These are phyloP conservation scores for Lepidurus apus DNA, from an alignment of 1,140 invertebrate genomes.

Conservation along the genomic window DNA sequence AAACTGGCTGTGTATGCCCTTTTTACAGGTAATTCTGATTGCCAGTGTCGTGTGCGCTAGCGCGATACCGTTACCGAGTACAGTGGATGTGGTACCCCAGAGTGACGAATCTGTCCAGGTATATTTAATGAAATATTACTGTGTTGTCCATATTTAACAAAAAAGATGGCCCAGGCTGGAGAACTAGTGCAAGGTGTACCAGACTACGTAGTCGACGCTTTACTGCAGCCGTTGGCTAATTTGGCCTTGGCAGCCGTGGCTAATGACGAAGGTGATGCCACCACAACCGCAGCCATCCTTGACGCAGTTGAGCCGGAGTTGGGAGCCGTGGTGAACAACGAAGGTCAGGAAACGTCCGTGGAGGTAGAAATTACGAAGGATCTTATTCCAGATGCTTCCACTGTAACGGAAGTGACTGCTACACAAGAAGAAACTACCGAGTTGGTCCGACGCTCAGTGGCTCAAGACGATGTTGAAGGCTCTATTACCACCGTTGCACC, in stretches of 20 bases:
- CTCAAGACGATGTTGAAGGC: neutral
- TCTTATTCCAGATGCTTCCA: constrained; percentile 2
- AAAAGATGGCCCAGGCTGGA: too few species aligned
- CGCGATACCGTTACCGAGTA: neutral
- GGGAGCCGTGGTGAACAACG: neutral
- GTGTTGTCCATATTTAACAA: too few species aligned
- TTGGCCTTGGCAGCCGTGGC: constrained; percentile 16
- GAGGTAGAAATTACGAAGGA: neutral
- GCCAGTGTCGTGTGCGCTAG: constrained; percentile 7
- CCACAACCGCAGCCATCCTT: constrained; percentile 1
- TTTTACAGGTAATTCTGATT: neutral
- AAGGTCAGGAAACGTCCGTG: neutral
- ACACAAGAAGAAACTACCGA: neutral
- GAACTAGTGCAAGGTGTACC: neutral
- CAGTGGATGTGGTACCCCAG: neutral
- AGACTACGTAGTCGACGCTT: neutral
- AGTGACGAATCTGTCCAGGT: neutral
- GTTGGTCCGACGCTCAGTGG: neutral
- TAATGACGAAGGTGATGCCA: constrained; percentile 3
- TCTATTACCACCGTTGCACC: neutral
- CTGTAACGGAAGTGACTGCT: neutral
- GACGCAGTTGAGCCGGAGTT: neutral
- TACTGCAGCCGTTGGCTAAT: neutral
- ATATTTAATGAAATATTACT: neutral
- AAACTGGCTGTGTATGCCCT: neutral